Base-by-base conservation (phyloP, 2,113 vertebrate species). In the Collichthys lucidus region DNA sequence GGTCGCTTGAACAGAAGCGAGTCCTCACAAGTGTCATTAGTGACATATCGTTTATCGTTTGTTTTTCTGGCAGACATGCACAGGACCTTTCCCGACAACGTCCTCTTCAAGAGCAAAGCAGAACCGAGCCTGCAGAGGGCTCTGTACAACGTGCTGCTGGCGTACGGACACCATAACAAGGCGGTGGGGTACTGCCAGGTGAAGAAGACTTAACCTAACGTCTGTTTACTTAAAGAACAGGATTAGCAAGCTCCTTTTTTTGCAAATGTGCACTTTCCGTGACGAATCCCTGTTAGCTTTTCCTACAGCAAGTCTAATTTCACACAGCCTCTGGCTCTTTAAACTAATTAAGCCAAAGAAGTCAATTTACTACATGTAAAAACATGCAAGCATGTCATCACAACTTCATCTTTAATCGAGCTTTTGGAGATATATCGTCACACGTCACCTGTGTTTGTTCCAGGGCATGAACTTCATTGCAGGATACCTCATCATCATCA, bases 391-490 rank as follows among this genome's bases (percentile, higher is more conserved):
- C 1, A 53, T 12, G 20, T 26, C 35, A 16, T 11, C 19, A 55
- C 50, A 68, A 35, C 17, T 17, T 35, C 15, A 20, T 4, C 4
- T 11, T 72, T 47, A 4, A 47, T 29, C 15, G 4, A 49, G 26
- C 17, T 20, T 29, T 47, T 47, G 4, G 24, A 15, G 20, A 59
- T n/a, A 31, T 29, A 22, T 46, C 20, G 11, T 20, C 49, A 24
- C 53, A 59, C 1, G 2, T 15, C 52, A 0, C 70, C 22, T 67
- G 80, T 94, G 44, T 80, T 42, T 65, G 0, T 94, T 95, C 47
- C 80, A 99, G 98, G 98, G 98, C 16, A 99, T 99, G 98, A 99
- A 99, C 90, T 99, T 99, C 88, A 95, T 98, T 72, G 96, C 96
- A 0, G 98, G 98, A 22, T 99, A 98, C 80, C 94, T 99, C 86